phyloP scores from a whole-genome alignment of 2,797 vertebrate species.

The Enteromius paludinosus region DNA sequence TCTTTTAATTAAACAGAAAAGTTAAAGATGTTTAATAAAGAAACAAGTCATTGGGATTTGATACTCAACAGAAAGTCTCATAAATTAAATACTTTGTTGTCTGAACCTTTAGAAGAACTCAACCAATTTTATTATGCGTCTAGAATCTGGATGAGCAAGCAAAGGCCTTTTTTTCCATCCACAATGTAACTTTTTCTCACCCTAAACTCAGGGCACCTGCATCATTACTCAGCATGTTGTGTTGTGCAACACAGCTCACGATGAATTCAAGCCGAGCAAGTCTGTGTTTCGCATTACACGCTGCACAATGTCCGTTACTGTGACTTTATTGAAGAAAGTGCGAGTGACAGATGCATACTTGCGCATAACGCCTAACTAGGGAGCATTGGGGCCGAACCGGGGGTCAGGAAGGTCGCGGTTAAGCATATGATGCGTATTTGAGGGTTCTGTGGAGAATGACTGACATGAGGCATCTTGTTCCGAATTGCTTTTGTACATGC shows the following conservation, averaged over 20 bases:
- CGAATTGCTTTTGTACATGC: constrained; percentile 30
- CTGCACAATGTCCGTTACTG: neutral
- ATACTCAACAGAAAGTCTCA: neutral
- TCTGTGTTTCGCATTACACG: constrained; percentile 6
- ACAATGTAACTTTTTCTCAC: constrained; percentile 13
- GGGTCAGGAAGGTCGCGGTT: neutral
- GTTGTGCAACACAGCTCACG: constrained; percentile 6
- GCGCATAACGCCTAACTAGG: neutral
- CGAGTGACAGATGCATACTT: neutral
- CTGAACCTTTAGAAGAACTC: neutral
- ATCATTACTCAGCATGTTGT: constrained; percentile 27
- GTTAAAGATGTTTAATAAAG: constrained; percentile 7
- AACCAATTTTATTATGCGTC: neutral
- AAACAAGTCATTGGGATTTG: neutral
- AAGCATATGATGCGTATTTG: neutral
- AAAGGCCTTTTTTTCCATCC: neutral
- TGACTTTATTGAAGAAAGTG: neutral
- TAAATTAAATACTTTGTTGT: neutral
- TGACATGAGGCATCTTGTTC: constrained; percentile 49
- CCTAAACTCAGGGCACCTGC: constrained; percentile 9
- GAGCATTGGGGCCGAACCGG: neutral
- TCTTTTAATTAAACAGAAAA: constrained; percentile 30
- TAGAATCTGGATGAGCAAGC: constrained; percentile 19
- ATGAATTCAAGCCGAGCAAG: neutral
- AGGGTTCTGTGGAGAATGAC: constrained; percentile 24